These are phyloP conservation scores for Aphidius gifuensis DNA, from an alignment of 1,140 invertebrate genomes.

Conservation along the genomic window DNA sequence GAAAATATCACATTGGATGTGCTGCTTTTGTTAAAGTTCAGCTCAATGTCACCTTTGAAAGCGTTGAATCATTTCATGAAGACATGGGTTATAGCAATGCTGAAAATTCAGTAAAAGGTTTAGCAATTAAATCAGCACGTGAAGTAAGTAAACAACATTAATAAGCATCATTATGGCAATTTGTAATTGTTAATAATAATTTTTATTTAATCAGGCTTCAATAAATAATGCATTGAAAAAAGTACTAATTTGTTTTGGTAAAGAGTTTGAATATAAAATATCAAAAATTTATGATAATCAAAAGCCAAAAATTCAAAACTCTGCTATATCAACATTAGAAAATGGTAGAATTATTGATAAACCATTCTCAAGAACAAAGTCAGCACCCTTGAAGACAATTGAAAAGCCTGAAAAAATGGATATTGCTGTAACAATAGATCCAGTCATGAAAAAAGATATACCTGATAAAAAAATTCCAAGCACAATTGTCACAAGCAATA, in stretches of 20 bases:
- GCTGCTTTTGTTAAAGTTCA: conserved; percentile 28
- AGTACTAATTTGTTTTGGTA: conserved; percentile 28
- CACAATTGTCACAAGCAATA: too few relatives aligned
- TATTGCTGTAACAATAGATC: too few relatives aligned
- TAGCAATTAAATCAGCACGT: conserved; percentile 34
- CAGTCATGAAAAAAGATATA: too few relatives aligned
- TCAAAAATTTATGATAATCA: conserved; percentile 16
- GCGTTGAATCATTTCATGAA: conserved; percentile 31
- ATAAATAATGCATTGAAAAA: conserved; percentile 29
- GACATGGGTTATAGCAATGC: conserved; percentile 35
- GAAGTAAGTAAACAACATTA: conserved; percentile 22
- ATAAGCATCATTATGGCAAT: too few relatives aligned
- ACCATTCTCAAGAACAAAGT: too few relatives aligned
- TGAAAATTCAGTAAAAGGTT: conserved; percentile 34
- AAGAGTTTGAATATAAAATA: conserved; percentile 20
- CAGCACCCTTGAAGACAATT: too few relatives aligned
- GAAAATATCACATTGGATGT: conserved; percentile 35
- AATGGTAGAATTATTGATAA: background rate
- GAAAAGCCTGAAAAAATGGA: too few relatives aligned
- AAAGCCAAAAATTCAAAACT: conserved; percentile 32
- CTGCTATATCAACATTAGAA: background rate
- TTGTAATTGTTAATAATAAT: background rate
- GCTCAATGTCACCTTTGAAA: too few relatives aligned
- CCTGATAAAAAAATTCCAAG: too few relatives aligned
- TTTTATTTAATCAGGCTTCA: conserved; percentile 24